Base-by-base conservation (phyloP, 2,888 invertebrate species). In the Rotaria sp. region DNA sequence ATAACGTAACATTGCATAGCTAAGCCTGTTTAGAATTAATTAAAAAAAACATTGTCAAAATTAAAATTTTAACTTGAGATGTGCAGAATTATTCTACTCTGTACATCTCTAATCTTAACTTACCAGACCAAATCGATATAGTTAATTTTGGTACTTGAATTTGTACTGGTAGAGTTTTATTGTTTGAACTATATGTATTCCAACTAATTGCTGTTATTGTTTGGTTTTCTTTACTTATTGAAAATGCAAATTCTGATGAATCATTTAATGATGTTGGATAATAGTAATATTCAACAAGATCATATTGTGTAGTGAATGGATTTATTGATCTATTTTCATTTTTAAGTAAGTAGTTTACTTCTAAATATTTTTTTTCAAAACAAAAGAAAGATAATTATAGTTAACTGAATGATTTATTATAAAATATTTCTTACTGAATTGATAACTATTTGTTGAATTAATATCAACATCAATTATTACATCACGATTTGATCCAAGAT, bases 121-220 rank as follows among this genome's bases (percentile, higher is more conserved):
- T 45, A 75, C 75, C 75, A 0, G 45, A 75, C 75, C 75, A 75
- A 38, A 15, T 26, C 7, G 45, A 41, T 41, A 75, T 41, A 41
- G 75, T 75, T 75, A 75, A 38, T 75, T 45, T 75, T 38, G 75
- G 75, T 41, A 75, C n/a, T 75, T 75, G 38, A 75, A 11, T 13
- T 75, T 38, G 45, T 41, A 45, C 15, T 24, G 45, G 45, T 21
- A 75, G 1, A 41, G 41, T 75, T 38, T 38, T 24, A 26, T 41
- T 30, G 7, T 8, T 24, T 11, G 75, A 30, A 67, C 18, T 67
- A n/a, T 11, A 67, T 30, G 67, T 15, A 67, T 67, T 75, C 75
- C 75, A 75, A 26, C 21, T 45, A 21, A 30, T 26, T 11, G 75
- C 45, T 41, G 24, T 3, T 75, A 75, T 75, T 26, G 24, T 41